Evolutionary conservation across 2,113 vertebrate genomes (phyloP).

Genomic region (Petrocephalus microphthalmus): DNA sequence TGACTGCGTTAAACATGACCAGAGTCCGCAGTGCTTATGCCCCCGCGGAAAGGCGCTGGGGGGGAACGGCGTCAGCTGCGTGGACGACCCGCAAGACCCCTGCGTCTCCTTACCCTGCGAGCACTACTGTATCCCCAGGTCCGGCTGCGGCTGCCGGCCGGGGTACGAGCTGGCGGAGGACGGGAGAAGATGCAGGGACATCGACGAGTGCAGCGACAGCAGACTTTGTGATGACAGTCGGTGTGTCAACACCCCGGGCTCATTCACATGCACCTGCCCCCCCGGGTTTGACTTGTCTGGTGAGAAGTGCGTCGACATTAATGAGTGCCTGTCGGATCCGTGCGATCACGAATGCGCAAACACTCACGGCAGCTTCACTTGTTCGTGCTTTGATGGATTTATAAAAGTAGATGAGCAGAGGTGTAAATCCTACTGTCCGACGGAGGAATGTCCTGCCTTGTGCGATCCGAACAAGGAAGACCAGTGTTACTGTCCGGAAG

Average conservation of each 20-base stretch:
- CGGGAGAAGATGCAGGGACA: constrained; percentile 38
- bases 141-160: constrained; percentile 38
- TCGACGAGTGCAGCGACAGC: constrained; percentile 46
- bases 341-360: constrained; percentile 55
- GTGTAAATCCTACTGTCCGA: constrained; percentile 44
- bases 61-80: constrained; percentile 38
- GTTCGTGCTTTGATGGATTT: constrained; percentile 43
- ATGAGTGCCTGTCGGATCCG: constrained; percentile 49
- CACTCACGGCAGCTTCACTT: constrained; percentile 38
- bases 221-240: constrained; percentile 38
- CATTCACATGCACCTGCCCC: constrained; percentile 48
- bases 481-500: constrained; percentile 45
- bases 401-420: background rate
- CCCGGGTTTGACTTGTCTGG: constrained; percentile 30
- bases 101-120: constrained; percentile 37
- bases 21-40: constrained; percentile 40
- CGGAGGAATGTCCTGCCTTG: constrained; percentile 36
- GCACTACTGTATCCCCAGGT: constrained; percentile 28
- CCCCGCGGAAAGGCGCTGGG: constrained; percentile 27
- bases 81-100: constrained; percentile 1
- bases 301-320: constrained; percentile 42
- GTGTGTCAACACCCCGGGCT: constrained; percentile 40
- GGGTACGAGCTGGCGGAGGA: constrained; percentile 44
- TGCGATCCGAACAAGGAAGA: constrained; percentile 61
- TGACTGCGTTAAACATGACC: constrained; percentile 23